These are phyloP conservation scores for Atherinosoma microstoma DNA, from an alignment of 2,797 vertebrate genomes.

Conservation along the genomic window DNA sequence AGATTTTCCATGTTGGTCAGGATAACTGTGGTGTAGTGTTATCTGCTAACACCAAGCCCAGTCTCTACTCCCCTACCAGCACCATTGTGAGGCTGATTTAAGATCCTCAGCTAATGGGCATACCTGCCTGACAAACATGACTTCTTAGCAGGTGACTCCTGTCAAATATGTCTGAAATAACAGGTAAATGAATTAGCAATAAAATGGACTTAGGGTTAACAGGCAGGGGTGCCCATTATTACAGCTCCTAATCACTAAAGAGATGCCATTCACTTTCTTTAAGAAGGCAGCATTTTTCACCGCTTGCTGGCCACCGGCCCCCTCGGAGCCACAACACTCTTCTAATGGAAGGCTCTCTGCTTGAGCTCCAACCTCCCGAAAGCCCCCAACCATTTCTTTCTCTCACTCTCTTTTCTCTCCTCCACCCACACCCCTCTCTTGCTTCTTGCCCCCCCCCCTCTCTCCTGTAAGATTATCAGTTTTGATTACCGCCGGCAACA, in stretches of 20 bases:
- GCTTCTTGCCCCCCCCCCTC: slow-evolving; percentile 37
- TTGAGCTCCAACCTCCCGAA: slow-evolving; percentile 89
- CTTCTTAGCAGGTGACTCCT: slow-evolving; percentile 96
- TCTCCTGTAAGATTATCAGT: slow-evolving; percentile 94
- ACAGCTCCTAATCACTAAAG: slow-evolving; percentile 98
- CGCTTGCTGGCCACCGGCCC: slow-evolving; percentile 93
- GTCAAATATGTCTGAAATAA: slow-evolving; percentile 97
- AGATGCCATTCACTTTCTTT: slow-evolving; percentile 99
- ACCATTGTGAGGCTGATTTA: slow-evolving; percentile 90
- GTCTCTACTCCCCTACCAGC: slow-evolving; percentile 66
- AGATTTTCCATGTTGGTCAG: slow-evolving; percentile 77
- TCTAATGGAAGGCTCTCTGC: slow-evolving; percentile 99
- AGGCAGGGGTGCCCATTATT: slow-evolving; percentile 98
- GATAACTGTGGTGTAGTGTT: slow-evolving; percentile 77
- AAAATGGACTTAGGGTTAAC: slow-evolving; percentile 95
- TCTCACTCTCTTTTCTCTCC: slow-evolving; percentile 71
- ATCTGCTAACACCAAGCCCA: slow-evolving; percentile 83
- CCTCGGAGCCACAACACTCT: slow-evolving; percentile 98
- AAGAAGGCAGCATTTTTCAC: slow-evolving; percentile 97
- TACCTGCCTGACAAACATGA: slow-evolving; percentile 96
- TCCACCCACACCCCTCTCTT: slow-evolving; percentile 57
- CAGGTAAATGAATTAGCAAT: slow-evolving; percentile 99
- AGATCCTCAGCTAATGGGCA: slow-evolving; percentile 93
- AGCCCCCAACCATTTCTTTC: slow-evolving; percentile 90
- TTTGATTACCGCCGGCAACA: slow-evolving; percentile 99